Evolutionary conservation across 2,113 vertebrate species (phyloP).

Genomic region (Sapayoa aenigma): DNA sequence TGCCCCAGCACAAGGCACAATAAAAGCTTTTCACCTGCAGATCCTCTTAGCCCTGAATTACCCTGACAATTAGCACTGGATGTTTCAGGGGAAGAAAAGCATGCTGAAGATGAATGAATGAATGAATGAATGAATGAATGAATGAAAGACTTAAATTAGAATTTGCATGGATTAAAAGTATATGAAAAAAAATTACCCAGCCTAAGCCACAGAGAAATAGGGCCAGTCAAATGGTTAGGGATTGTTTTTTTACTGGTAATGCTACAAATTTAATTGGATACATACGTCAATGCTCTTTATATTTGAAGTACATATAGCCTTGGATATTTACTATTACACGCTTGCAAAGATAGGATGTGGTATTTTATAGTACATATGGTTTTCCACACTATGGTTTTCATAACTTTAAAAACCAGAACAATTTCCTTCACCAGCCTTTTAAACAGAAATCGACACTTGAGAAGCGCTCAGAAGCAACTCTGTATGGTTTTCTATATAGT

Average conservation of each 20-base stretch:
- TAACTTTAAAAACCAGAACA: conserved; percentile 48
- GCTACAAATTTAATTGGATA: conserved; percentile 45
- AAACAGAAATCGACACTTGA: conserved; percentile 48
- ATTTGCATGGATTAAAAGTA: conserved; percentile 31
- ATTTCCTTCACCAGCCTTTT: conserved; percentile 51
- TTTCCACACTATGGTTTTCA: conserved; percentile 35
- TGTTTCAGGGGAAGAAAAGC: not conserved
- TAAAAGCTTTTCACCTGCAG: not conserved
- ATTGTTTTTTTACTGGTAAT: conserved; percentile 3
- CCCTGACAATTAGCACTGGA: not conserved
- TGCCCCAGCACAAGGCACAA: not conserved
- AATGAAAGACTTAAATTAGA: not conserved
- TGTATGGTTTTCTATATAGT: not conserved
- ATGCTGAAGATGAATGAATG: not conserved
- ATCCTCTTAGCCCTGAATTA: not conserved
- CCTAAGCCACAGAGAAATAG: not conserved
- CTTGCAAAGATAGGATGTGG: not conserved
- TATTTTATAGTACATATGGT: conserved; percentile 32
- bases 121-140: too few species aligned
- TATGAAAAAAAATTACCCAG: not conserved
- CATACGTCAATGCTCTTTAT: conserved; percentile 12
- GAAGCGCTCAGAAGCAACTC: not conserved
- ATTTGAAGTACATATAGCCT: not conserved
- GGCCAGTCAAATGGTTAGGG: not conserved
- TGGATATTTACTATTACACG: conserved; percentile 13